A percentile compares a stretch with the other conserved stretches of the same genome.
Conservation (phyloP, 2,888 invertebrate species). For the Strigamia transsilvanica region DNA sequence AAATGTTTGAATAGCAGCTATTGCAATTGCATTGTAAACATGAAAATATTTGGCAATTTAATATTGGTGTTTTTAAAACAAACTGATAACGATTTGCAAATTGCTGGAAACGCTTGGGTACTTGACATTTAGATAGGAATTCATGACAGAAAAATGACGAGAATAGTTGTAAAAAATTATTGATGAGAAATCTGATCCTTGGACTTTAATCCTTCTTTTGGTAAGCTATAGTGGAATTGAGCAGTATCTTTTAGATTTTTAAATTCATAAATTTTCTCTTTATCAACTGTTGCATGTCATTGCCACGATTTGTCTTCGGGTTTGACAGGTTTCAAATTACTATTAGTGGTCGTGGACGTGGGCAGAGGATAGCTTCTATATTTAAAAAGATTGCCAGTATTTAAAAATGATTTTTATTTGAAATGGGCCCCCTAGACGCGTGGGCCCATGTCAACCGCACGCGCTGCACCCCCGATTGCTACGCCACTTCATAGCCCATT, state of each 20-base stretch:
- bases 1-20: too few relatives aligned
- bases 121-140: background rate
- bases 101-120: background rate
- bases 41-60: too few relatives aligned
- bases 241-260: background rate
- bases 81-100: too few relatives aligned
- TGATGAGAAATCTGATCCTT: background rate
- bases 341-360: background rate
- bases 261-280: slow-evolving; percentile 4
- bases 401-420: too few relatives aligned
- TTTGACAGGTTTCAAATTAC: slow-evolving; percentile 19
- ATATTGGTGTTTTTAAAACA: too few relatives aligned
- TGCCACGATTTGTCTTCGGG: slow-evolving; percentile 11
- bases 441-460: too few relatives aligned
- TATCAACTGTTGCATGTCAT: background rate
- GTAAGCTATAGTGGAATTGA: background rate
- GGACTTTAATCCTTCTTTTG: background rate
- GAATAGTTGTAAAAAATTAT: too few relatives aligned
- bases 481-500: too few relatives aligned
- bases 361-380: background rate
- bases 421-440: too few relatives aligned
- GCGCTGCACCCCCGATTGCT: too few relatives aligned
- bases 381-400: background rate
- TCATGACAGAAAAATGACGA: background rate
- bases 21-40: too few relatives aligned